Evolutionary conservation across 2,113 vertebrate species (phyloP).

Genomic region (Paradisaea rubra): DNA sequence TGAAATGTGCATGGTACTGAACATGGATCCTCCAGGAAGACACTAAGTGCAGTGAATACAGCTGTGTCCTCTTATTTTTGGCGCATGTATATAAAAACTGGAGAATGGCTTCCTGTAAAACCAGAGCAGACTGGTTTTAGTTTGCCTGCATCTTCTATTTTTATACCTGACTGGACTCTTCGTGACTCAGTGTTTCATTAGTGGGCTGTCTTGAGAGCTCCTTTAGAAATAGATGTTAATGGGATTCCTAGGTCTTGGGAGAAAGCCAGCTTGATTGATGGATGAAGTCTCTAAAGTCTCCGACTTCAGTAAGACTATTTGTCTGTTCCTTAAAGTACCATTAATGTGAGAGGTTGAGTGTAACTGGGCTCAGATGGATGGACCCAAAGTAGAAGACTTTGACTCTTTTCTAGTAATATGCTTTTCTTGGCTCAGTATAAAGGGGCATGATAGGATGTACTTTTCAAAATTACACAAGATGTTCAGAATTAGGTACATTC

Average conservation of each 20-base stretch:
- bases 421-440: background rate
- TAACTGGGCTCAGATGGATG: background rate
- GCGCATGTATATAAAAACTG: background rate
- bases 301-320: background rate
- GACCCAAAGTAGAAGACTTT: background rate
- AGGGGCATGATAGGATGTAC: background rate
- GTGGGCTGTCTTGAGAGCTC: background rate
- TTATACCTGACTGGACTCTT: background rate
- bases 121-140: background rate
- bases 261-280: background rate
- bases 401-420: background rate
- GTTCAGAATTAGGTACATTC: background rate
- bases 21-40: background rate
- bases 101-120: background rate
- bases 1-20: background rate
- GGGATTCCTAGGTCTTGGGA: background rate
- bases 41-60: rapidly evolving
- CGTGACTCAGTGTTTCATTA: background rate
- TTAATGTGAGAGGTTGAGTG: background rate
- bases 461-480: background rate
- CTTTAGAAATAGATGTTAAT: background rate
- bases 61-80: background rate
- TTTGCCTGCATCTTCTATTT: background rate
- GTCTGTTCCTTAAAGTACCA: background rate
- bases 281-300: background rate